A percentile compares a stretch with the other conserved stretches of the same genome.
These are phyloP conservation scores for Sebastes cheni DNA, from an alignment of 2,797 vertebrate species.

Conservation along the genomic window DNA sequence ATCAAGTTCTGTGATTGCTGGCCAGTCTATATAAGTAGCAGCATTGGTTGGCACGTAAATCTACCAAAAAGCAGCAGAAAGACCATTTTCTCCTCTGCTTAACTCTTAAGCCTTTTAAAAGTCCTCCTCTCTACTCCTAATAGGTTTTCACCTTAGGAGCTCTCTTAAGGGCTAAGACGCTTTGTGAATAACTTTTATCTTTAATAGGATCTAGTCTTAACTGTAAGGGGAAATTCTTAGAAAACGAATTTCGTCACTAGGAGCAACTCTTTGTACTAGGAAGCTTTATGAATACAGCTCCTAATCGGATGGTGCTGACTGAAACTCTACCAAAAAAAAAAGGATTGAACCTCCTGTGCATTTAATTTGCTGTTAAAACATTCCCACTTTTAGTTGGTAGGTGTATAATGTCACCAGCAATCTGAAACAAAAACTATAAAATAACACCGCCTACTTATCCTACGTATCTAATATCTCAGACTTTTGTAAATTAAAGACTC, in stretches of 20 bases:
- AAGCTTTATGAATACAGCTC: neutral
- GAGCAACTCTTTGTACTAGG: neutral
- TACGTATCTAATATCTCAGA: too few species aligned
- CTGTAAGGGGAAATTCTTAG: neutral
- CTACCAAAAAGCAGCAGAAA: too few species aligned
- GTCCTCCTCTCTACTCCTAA: neutral
- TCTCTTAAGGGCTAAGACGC: neutral
- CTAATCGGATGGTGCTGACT: too few species aligned
- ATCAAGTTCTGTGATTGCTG: neutral
- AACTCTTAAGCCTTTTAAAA: neutral
- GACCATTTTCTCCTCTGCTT: neutral
- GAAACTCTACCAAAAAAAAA: too few species aligned
- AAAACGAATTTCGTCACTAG: neutral
- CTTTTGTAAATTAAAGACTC: too few species aligned
- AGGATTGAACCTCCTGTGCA: too few species aligned
- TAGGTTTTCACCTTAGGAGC: neutral
- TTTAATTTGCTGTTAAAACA: too few species aligned
- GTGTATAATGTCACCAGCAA: too few species aligned
- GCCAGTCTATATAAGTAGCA: neutral
- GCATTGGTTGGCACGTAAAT: neutral
- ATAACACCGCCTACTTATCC: too few species aligned
- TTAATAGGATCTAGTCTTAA: neutral
- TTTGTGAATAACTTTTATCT: neutral
- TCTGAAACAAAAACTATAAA: too few species aligned
- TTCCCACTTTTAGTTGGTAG: rapidly evolving